Evolutionary conservation across 1,140 invertebrate genomes (phyloP), one percentile per base, ranked within the genome.

Genomic region (Mycetomoellerius zeteki): DNA sequence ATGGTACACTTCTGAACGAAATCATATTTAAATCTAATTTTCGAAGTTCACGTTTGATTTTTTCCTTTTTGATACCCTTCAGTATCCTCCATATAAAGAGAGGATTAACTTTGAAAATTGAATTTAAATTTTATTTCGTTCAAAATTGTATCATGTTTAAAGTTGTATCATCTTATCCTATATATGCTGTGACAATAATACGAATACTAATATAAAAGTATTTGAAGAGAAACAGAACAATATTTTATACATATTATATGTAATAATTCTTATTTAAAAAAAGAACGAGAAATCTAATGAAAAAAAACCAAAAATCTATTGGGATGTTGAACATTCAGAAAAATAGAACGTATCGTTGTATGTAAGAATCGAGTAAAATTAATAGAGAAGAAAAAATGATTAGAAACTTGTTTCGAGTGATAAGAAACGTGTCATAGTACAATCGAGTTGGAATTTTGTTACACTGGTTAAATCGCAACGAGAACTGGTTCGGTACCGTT

Each of bases 391-490:
- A 50, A 19, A 78, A 64, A 62, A 24, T 50, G 8, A 27, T 47
- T 5, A 30, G n/a, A 47, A 62, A 77, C 8, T 19, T 27, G 54
- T 33, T 58, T 24, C 16, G 16, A 19, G 37, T 0, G 5, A 47
- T 77, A 62, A 43, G 0, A 27, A 77, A 27, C 37, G 4, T 27
- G 21, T 75, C 37, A n/a, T 10, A 16, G 8, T 60, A 47, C 16
- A 62, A 47, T 77, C 24, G 5, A 37, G 37, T 16, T 5, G 37
- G 58, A 78, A 78, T 78, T 78, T 78, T 64, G 58, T 78, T 30
- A 43, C 47, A 69, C 27, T 19, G 7, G 14, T 64, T 69, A 56
- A 81, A 81, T 81, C 52, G 30, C 33, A 78, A 50, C 58, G 73
- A 19, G 50, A 24, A 54, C 37, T 71, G 64, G 47, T 69, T 73